Evolutionary conservation across 37 sponge, comb jelly and placozoan genomes (phyloP).

Genomic region (Petrosia ficiformis): DNA sequence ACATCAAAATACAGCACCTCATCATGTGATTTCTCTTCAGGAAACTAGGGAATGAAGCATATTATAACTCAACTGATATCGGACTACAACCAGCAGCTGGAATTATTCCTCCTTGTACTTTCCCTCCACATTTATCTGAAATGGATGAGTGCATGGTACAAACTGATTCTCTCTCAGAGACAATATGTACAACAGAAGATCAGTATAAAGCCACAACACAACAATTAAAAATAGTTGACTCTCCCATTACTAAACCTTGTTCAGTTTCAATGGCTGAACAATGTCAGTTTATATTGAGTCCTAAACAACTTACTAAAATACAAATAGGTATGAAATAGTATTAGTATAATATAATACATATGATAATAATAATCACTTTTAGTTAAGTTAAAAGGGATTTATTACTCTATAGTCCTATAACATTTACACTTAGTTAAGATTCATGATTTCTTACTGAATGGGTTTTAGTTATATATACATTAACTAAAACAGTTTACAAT

Average conservation of each 20-base stretch:
- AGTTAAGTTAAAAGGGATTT: neutral
- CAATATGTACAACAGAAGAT: neutral
- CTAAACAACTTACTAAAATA: neutral
- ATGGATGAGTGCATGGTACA: neutral
- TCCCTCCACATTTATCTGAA: neutral
- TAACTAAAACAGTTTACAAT: no score
- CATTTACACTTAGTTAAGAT: no score
- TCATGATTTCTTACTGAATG: no score
- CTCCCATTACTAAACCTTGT: neutral
- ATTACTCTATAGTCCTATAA: neutral
- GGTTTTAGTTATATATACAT: no score
- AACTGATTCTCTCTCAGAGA: no score
- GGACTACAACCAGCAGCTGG: constrained; percentile 64
- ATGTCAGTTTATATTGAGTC: neutral
- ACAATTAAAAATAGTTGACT: neutral
- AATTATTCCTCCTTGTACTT: constrained; percentile 32
- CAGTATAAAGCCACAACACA: neutral
- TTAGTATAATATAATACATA: neutral
- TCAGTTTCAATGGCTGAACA: neutral
- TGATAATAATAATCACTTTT: neutral
- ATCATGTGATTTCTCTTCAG: neutral
- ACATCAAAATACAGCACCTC: neutral
- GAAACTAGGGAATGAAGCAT: neutral
- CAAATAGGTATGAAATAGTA: neutral
- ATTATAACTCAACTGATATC: constrained; percentile 34